Evolutionary conservation across 2,113 vertebrate genomes (phyloP).

Genomic region (Gavia stellata): DNA sequence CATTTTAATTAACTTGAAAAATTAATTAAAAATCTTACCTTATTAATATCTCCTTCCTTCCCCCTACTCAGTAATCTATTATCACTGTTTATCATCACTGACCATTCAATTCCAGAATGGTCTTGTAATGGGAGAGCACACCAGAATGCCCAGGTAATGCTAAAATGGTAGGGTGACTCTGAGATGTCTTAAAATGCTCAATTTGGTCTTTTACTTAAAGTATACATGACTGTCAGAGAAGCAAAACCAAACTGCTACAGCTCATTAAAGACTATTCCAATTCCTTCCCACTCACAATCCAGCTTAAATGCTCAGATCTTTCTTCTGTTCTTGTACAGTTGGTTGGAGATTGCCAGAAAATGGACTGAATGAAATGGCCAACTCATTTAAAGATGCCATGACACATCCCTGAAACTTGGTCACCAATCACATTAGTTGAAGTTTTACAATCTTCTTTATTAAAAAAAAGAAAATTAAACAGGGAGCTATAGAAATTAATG

Average conservation of each 20-base stretch:
- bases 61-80: conserved; percentile 59
- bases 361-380: background rate
- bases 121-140: background rate
- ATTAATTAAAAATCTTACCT: conserved; percentile 81
- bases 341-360: background rate
- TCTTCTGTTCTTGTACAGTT: background rate
- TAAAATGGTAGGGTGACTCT: background rate
- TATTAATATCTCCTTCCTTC: conserved; percentile 70
- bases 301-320: background rate
- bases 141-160: background rate
- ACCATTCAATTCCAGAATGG: conserved; percentile 57
- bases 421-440: background rate
- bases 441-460: background rate
- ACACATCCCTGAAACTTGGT: background rate
- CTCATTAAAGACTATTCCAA: conserved; percentile 7
- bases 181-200: background rate
- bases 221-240: background rate
- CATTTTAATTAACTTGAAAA: conserved; percentile 85
- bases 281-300: background rate
- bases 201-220: background rate
- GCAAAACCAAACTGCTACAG: background rate
- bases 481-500: background rate
- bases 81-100: conserved; percentile 71
- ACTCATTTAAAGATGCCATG: background rate
- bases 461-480: background rate